These are phyloP conservation scores for Lissonota sp. DNA, from an alignment of 2,888 invertebrate genomes.

Conservation along the genomic window DNA sequence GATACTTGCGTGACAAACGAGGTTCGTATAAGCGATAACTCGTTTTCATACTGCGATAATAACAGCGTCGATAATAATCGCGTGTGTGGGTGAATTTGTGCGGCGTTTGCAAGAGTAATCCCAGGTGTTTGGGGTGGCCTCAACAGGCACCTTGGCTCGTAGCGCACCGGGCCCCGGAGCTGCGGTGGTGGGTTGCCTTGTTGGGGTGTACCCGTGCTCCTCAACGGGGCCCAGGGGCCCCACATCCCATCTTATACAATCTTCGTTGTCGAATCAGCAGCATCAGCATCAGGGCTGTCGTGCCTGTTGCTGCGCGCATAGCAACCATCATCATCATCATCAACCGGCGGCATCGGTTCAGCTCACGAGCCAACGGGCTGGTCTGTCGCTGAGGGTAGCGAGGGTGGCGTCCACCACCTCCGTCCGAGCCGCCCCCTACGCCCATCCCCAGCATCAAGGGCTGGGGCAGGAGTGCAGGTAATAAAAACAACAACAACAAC, in stretches of 20 bases:
- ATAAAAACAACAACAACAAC: conserved; percentile 60
- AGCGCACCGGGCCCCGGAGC: conserved; percentile 82
- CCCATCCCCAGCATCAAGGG: conserved; percentile 83
- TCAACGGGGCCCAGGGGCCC: conserved; percentile 82
- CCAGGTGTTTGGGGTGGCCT: conserved; percentile 77
- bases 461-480: conserved; percentile 84
- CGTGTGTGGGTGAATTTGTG: conserved; percentile 76
- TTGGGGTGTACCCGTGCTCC: conserved; percentile 83
- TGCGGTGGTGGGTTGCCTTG: conserved; percentile 82
- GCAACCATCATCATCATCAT: conserved; percentile 77
- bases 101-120: conserved; percentile 73
- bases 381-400: conserved; percentile 83
- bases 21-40: not conserved
- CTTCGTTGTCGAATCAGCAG: conserved; percentile 63
- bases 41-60: conserved; percentile 19
- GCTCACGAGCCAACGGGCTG: conserved; percentile 82
- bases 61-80: not conserved
- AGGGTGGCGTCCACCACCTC: conserved; percentile 84
- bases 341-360: conserved; percentile 78
- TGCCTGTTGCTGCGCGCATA: conserved; percentile 82
- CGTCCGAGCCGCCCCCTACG: conserved; percentile 84
- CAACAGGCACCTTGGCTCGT: conserved; percentile 81
- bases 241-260: conserved; percentile 73
- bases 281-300: conserved; percentile 77
- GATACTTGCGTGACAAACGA: conserved; percentile 29